Conservation (phyloP, 2,113 vertebrate genomes). For the Pelecanoides urinatrix region DNA sequence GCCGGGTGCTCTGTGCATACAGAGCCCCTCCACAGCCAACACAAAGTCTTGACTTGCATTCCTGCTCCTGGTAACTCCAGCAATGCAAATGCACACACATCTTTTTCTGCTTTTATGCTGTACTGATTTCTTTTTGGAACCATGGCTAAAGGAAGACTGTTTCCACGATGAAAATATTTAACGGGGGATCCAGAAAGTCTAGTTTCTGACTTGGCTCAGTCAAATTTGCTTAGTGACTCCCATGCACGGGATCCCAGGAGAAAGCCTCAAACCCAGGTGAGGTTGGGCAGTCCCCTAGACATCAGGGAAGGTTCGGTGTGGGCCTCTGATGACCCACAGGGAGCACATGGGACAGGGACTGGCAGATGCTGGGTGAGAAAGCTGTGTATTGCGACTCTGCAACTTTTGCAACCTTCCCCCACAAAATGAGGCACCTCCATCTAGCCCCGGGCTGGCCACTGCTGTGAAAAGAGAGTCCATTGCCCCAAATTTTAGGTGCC, state of each 20-base stretch:
- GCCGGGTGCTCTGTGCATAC: fast-evolving
- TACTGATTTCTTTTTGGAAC: background rate
- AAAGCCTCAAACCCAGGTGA: background rate
- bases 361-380: background rate
- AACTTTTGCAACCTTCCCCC: background rate
- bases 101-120: background rate
- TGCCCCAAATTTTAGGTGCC: background rate
- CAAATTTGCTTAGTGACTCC: background rate
- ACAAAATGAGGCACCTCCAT: background rate
- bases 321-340: background rate
- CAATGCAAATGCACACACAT: background rate
- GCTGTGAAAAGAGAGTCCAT: background rate
- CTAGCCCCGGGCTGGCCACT: background rate
- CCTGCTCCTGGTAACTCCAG: background rate
- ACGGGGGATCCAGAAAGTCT: background rate
- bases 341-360: fast-evolving
- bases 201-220: background rate
- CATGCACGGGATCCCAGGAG: background rate
- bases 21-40: background rate
- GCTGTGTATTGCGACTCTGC: background rate
- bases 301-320: background rate
- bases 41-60: background rate
- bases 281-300: background rate
- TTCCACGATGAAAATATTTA: background rate
- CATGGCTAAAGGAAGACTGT: background rate